Conservation (phyloP, 2,797 vertebrate genomes). For the Coranthus polyacanthus region DNA sequence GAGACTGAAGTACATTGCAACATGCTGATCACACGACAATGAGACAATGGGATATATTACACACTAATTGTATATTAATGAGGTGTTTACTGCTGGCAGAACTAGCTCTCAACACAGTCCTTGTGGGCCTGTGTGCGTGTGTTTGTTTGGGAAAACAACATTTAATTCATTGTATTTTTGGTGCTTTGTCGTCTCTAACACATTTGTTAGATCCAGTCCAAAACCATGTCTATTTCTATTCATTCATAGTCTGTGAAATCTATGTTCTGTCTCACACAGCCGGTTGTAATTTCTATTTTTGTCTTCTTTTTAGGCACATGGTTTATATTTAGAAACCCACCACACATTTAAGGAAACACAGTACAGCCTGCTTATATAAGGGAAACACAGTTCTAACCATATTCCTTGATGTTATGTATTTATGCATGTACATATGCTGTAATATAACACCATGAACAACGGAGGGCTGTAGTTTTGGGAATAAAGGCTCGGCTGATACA, state of each 20-base stretch:
- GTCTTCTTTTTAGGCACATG: background rate
- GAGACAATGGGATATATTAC: background rate
- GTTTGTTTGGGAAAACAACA: no score
- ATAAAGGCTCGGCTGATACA: background rate
- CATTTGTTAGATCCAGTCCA: background rate
- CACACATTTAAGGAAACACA: background rate
- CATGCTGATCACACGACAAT: background rate
- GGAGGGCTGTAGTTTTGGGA: background rate
- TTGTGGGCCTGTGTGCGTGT: no score
- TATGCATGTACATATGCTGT: background rate
- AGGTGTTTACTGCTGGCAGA: no score
- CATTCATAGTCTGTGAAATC: constrained; percentile 3
- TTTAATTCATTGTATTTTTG: no score
- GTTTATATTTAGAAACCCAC: constrained; percentile 32
- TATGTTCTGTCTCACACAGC: background rate
- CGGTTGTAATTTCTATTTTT: background rate
- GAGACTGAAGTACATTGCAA: background rate
- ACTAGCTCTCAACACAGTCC: no score
- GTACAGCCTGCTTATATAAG: constrained; percentile 25
- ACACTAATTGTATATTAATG: background rate
- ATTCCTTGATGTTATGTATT: no score
- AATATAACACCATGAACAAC: background rate
- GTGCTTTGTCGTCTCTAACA: no score
- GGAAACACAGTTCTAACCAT: no score
- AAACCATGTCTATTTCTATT: constrained; percentile 19